Evolutionary conservation across 2,113 vertebrate species (phyloP).

Genomic region (Dasypus novemcinctus): DNA sequence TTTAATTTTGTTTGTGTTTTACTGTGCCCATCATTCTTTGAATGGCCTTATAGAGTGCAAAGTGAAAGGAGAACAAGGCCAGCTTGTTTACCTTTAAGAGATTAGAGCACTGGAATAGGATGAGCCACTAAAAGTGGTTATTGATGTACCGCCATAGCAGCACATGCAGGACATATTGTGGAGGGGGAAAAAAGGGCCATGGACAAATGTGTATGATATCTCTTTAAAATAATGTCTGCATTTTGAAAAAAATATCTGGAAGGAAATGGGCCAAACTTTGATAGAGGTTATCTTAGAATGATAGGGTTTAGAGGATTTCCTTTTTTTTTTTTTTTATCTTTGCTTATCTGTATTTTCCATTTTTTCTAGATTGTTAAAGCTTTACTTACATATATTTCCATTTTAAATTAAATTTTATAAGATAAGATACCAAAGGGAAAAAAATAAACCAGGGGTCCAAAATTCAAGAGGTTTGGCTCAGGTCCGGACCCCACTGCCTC

Average conservation of each 20-base stretch:
- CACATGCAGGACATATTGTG: background rate
- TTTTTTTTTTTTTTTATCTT: background rate
- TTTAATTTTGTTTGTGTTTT: constrained; percentile 15
- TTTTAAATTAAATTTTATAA: background rate
- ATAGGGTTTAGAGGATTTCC: background rate
- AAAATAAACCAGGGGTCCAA: background rate
- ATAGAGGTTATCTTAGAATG: background rate
- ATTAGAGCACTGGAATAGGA: background rate
- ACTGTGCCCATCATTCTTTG: background rate
- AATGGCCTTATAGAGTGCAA: background rate
- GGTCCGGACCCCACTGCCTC: fast-evolving
- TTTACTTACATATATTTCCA: background rate
- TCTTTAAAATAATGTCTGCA: background rate
- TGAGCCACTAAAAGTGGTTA: background rate
- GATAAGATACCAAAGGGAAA: background rate
- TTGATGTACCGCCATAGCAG: background rate
- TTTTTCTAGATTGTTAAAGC: background rate
- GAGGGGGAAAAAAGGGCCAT: background rate
- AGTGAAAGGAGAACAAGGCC: background rate
- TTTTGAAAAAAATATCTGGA: background rate
- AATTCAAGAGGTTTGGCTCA: background rate
- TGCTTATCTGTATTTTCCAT: background rate
- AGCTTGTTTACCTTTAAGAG: background rate
- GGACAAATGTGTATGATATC: background rate
- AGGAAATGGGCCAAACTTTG: background rate